Base-by-base conservation (phyloP, 2,113 vertebrate species). In the Miniopterus natalensis region DNA sequence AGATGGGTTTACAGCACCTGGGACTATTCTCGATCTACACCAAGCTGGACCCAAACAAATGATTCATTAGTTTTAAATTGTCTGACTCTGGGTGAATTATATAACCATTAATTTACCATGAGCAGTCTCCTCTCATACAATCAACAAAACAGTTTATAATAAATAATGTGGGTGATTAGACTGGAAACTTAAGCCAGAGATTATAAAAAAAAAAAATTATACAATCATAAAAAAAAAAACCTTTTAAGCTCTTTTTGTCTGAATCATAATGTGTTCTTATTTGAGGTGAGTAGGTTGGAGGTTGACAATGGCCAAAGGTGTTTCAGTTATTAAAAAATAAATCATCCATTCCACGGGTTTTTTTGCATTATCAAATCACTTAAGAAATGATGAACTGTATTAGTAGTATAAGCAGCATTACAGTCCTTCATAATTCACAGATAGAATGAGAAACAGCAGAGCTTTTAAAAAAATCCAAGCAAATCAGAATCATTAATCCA, bases 391-490 rank as follows among this genome's bases (percentile, higher is more conserved):
- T 59, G 59, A 78, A 73, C 6, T 94, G 57, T 84, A 25, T 70
- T 88, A 63, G 9, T 15, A 88, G 40, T 59, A 40, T 8, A 65
- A 77, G 31, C 15, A 71, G 4, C 4, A 36, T 40, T 74, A 13
- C 1, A 73, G 1, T 20, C 2, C 29, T 77, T 81, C 63, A 14
- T 80, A 86, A 89, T 91, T 95, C 66, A 98, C 81, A 97, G 86
- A 55, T 9, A 79, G 1, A 95, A 78, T 78, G 53, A 83, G 27
- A 95, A 91, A 93, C 45, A 13, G 27, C 40, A 71, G 13, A 36
- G 31, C 40, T 75, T 75, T 71, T 25, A 90, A 73, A 87, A 71
- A 92, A 80, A 36, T 96, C 3, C 8, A 84, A 27, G 25, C 47
- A 92, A 31, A 20, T 87, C 75, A 96, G 14, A 87, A 84, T 75